Conservation (phyloP, 2,113 vertebrate genomes). For the Natator depressus region DNA sequence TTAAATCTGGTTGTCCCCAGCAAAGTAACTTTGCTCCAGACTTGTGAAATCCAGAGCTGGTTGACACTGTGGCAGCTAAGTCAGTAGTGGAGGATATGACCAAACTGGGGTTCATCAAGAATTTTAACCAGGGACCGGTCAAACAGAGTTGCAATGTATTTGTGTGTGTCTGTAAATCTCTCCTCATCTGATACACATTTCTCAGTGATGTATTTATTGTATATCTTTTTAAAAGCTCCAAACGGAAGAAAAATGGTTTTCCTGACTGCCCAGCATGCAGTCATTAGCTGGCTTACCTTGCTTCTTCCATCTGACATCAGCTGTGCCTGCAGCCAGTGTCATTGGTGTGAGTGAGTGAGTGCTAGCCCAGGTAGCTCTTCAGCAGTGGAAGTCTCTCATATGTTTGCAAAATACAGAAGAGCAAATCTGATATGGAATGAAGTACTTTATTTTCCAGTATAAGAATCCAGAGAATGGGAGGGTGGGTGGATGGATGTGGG, state of each 20-base stretch:
- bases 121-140: neutral
- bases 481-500: neutral
- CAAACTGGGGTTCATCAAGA: neutral
- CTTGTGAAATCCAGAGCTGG: neutral
- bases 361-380: neutral
- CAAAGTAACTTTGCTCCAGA: neutral
- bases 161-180: fast-evolving
- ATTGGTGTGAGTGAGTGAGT: fast-evolving
- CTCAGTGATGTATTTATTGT: fast-evolving
- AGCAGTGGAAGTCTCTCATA: fast-evolving
- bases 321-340: too few species aligned
- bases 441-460: neutral
- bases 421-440: neutral
- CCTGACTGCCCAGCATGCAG: neutral
- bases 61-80: neutral
- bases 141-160: neutral
- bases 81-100: neutral
- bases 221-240: neutral
- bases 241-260: neutral
- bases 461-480: fast-evolving
- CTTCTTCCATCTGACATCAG: too few species aligned
- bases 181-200: fast-evolving
- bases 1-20: neutral
- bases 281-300: neutral
- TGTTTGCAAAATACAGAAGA: neutral